A percentile compares a stretch with the other conserved stretches of the same genome.
phyloP scores from a whole-genome alignment of 2,888 invertebrate species.

The Hydropsyche betteni region DNA sequence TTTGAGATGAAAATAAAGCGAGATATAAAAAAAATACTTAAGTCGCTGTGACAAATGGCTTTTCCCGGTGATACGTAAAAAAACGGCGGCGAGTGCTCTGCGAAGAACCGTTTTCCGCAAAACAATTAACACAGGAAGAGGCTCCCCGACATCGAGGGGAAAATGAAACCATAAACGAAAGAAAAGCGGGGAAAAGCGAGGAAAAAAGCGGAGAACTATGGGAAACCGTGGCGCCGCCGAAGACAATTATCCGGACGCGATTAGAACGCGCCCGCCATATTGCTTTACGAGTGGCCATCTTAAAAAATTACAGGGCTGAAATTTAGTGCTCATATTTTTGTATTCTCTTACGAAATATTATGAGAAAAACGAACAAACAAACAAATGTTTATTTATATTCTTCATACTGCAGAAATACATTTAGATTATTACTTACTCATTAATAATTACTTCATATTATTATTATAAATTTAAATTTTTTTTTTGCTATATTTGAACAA shows the following conservation, averaged over 20 bases:
- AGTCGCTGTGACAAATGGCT: slow-evolving; percentile 30
- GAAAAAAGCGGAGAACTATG: slow-evolving; percentile 24
- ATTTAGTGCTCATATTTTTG: too few species aligned
- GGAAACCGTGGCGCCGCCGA: slow-evolving; percentile 38
- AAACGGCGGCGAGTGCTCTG: slow-evolving; percentile 31
- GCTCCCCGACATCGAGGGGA: slow-evolving; percentile 34
- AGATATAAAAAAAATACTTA: neutral
- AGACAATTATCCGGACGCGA: slow-evolving; percentile 41
- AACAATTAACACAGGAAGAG: slow-evolving; percentile 41
- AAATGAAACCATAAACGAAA: slow-evolving; percentile 38
- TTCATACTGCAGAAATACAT: too few species aligned
- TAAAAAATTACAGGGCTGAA: slow-evolving; percentile 4
- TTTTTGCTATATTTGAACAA: too few species aligned
- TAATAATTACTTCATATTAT: too few species aligned
- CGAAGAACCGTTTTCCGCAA: slow-evolving; percentile 39
- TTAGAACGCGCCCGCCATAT: slow-evolving; percentile 35
- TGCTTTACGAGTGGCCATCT: slow-evolving; percentile 31
- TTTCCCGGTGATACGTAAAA: slow-evolving; percentile 9
- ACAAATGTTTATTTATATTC: too few species aligned
- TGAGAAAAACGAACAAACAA: too few species aligned
- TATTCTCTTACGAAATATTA: too few species aligned
- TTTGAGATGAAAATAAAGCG: slow-evolving; percentile 13
- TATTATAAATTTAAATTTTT: too few species aligned
- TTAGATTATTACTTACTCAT: too few species aligned
- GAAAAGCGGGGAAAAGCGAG: slow-evolving; percentile 20